Evolutionary conservation across 2,797 vertebrate genomes (phyloP).

Genomic region (Acanthiza pusilla): DNA sequence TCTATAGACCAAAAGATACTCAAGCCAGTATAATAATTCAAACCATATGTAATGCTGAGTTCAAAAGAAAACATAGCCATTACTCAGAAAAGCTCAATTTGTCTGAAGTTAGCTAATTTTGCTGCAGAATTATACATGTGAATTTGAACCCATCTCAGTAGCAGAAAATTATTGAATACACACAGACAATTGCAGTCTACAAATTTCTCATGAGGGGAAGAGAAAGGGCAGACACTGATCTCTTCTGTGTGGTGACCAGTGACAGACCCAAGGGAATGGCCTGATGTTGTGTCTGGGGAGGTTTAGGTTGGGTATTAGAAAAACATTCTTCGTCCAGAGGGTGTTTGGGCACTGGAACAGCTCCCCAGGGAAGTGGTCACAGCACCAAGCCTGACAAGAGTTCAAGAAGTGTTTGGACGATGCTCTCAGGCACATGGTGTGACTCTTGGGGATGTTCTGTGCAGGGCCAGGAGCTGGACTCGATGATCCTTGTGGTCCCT

Average conservation of each 20-base stretch:
- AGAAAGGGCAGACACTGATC: background rate
- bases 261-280: background rate
- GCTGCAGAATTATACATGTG: background rate
- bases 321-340: too few species aligned
- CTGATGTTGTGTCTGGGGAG: background rate
- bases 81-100: background rate
- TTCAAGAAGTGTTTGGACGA: too few species aligned
- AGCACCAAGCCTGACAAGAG: too few species aligned
- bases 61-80: conserved; percentile 20
- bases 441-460: too few species aligned
- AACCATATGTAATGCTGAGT: background rate
- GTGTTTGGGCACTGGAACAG: too few species aligned
- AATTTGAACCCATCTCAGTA: background rate
- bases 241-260: background rate
- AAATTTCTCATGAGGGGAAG: background rate
- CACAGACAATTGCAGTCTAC: background rate
- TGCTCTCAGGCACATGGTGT: too few species aligned
- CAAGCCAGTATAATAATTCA: background rate
- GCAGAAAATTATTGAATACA: background rate
- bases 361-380: too few species aligned
- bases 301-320: background rate
- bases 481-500: too few species aligned
- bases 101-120: background rate
- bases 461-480: too few species aligned
- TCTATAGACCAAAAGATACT: background rate